Base-by-base conservation (phyloP, 1,140 invertebrate genomes). In the Bilobella aurantiaca region DNA sequence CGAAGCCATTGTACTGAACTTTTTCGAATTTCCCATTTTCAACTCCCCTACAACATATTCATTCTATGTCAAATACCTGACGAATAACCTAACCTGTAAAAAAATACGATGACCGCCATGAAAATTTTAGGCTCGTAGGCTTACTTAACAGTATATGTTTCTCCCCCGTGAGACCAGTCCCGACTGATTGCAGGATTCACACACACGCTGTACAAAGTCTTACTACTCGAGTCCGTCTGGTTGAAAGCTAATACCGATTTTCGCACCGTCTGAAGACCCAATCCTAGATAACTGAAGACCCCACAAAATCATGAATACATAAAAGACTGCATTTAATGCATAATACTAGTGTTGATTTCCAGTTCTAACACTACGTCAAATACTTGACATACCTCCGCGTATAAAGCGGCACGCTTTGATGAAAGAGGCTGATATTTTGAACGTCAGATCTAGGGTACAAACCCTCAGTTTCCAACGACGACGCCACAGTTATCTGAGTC, bases 261-360 rank as follows among this genome's bases (percentile, higher is more conserved):
- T 46, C 93, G 80, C 0, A 91, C 90, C 5, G 93, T 89, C 83
- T 93, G 88, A 12, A 97, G 77, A 2, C 94, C 93, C 70, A 94
- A 81, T 1, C 90, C 90, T 66, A 96, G 79, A 77, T 94, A 96
- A 77, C 92, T 95, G n/a, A n/a, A n/a, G n/a, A n/a, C n/a, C n/a
- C n/a, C n/a, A n/a, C n/a, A n/a, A n/a, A n/a, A n/a, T n/a, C n/a
- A n/a, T n/a, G n/a, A n/a, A n/a, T n/a, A n/a, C n/a, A n/a, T n/a
- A n/a, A n/a, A n/a, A 69, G 31, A 37, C n/a, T n/a, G n/a, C n/a
- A n/a, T n/a, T n/a, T n/a, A n/a, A n/a, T n/a, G n/a, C n/a, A n/a
- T n/a, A n/a, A n/a, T n/a, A n/a, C n/a, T n/a, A n/a, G n/a, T n/a
- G n/a, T n/a, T n/a, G n/a, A n/a, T n/a, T n/a, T n/a, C n/a, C n/a